phyloP scores from a whole-genome alignment of 2,113 vertebrate genomes.

The Silurus asotus region DNA sequence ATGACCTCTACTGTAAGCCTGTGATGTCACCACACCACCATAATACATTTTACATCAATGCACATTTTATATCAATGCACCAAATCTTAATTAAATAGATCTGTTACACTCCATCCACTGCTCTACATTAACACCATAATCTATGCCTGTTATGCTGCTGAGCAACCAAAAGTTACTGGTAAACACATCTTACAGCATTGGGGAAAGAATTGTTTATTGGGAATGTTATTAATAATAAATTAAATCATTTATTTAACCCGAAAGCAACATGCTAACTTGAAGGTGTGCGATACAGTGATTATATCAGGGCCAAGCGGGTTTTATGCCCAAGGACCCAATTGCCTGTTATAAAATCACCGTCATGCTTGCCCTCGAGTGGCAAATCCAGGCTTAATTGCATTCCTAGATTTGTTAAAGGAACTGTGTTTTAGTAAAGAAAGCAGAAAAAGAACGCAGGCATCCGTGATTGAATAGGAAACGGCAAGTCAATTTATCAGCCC shows the following conservation, averaged over 20 bases:
- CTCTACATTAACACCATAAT: neutral
- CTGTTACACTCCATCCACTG: neutral
- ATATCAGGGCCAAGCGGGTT: neutral
- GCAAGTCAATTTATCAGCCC: neutral
- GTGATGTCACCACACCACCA: neutral
- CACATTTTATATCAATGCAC: neutral
- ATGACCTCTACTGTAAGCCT: no score
- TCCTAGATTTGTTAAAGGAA: neutral
- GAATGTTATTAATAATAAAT: slow-evolving; percentile 16
- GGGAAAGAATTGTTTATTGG: neutral
- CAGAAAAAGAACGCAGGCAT: neutral
- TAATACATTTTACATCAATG: neutral
- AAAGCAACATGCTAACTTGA: neutral
- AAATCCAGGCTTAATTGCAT: neutral
- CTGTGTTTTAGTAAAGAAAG: neutral
- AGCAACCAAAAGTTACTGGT: neutral
- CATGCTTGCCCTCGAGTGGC: neutral
- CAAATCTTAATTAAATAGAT: neutral
- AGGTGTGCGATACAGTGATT: neutral
- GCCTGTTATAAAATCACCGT: neutral
- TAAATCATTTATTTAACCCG: neutral
- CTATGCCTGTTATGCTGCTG: neutral
- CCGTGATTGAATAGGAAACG: neutral
- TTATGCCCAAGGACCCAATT: neutral
- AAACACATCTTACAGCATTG: neutral